Evolutionary conservation across 2,888 invertebrate species (phyloP).

Genomic region (Podabrus alpinus): DNA sequence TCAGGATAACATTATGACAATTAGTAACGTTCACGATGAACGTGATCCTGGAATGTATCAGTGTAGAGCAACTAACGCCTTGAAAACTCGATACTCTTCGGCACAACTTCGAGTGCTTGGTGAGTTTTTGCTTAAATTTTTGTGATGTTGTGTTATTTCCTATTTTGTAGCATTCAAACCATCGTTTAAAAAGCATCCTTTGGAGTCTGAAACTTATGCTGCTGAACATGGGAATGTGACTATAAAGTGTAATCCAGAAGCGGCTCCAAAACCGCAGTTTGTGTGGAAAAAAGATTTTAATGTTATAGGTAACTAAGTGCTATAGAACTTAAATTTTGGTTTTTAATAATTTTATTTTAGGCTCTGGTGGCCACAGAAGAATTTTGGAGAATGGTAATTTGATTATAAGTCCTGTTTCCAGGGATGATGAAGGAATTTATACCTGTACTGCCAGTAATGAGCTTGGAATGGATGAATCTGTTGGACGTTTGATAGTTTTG

Average conservation of each 20-base stretch:
- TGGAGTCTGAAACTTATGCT: constrained; percentile 89
- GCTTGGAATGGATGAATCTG: constrained; percentile 85
- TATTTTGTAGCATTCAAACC: constrained; percentile 67
- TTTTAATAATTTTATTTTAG: constrained; percentile 45
- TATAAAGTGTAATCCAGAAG: constrained; percentile 90
- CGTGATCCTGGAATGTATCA: constrained; percentile 95
- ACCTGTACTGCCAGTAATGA: constrained; percentile 84
- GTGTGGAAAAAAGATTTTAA: constrained; percentile 89
- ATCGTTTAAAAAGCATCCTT: constrained; percentile 85
- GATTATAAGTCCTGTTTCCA: constrained; percentile 80
- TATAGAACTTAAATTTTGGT: not conserved
- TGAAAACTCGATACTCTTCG: constrained; percentile 84
- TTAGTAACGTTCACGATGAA: constrained; percentile 72
- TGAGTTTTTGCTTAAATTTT: constrained; percentile 54
- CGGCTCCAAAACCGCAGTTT: constrained; percentile 87
- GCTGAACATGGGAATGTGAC: constrained; percentile 91
- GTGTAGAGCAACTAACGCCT: constrained; percentile 86
- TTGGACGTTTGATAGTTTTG: constrained; percentile 80
- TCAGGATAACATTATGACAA: constrained; percentile 83
- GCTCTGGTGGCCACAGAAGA: constrained; percentile 78
- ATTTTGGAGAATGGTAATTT: constrained; percentile 87
- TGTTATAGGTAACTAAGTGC: constrained; percentile 58
- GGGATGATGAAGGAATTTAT: constrained; percentile 86
- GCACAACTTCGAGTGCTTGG: constrained; percentile 88
- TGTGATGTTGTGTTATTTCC: not conserved